Evolutionary conservation across 1,140 invertebrate genomes (phyloP).

Genomic region (Saccostrea echinata): DNA sequence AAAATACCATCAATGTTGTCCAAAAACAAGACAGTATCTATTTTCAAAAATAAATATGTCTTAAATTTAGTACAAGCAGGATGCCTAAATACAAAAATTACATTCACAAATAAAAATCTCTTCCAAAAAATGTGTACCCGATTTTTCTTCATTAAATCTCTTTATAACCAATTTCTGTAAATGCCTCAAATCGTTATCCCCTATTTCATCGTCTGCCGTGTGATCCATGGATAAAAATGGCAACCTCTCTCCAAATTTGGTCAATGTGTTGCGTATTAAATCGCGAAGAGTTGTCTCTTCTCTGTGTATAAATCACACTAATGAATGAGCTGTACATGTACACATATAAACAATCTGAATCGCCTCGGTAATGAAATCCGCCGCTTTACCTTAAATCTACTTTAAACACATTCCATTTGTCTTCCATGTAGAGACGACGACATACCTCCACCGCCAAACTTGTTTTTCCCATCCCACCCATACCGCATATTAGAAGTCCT

Average conservation of each 20-base stretch:
- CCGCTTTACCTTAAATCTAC: slow-evolving; percentile 44
- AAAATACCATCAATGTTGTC: not conserved
- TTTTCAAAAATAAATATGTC: not conserved
- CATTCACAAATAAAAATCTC: not conserved
- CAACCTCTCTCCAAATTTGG: not conserved
- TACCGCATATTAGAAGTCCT: slow-evolving; percentile 52
- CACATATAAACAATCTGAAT: not conserved
- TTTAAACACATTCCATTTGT: slow-evolving; percentile 39
- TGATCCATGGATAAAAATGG: not conserved
- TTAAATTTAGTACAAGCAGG: not conserved
- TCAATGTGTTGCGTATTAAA: not conserved
- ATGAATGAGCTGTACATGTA: not conserved
- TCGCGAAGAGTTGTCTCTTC: not conserved
- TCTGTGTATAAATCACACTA: not conserved
- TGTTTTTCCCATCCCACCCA: slow-evolving; percentile 56
- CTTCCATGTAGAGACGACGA: slow-evolving; percentile 4
- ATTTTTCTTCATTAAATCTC: not conserved
- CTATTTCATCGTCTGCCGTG: not conserved
- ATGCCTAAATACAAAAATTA: not conserved
- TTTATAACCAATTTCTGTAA: not conserved
- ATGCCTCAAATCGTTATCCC: not conserved
- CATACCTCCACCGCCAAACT: slow-evolving; percentile 53
- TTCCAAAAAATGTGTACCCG: not conserved
- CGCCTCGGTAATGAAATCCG: no score
- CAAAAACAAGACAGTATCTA: not conserved